Conservation (phyloP, 2,113 vertebrate species). For the Grallaria varia region DNA sequence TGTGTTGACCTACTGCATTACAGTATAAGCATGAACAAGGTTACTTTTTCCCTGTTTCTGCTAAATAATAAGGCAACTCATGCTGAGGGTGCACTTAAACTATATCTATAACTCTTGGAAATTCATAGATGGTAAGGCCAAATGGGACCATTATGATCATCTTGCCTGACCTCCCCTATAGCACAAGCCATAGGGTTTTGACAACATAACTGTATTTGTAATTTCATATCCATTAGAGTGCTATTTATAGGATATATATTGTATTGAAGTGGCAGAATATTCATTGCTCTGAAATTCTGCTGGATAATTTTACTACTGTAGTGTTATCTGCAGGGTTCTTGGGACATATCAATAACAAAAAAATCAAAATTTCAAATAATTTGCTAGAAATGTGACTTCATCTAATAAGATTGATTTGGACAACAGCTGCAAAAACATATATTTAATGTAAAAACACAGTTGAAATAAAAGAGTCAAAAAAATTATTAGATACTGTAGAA, state of each 20-base stretch:
- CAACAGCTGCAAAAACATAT: neutral
- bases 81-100: slow-evolving; percentile 56
- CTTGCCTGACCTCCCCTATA: slow-evolving; percentile 51
- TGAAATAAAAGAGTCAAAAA: neutral
- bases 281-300: slow-evolving; percentile 15
- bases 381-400: neutral
- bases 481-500: neutral
- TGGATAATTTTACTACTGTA: neutral
- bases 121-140: slow-evolving; percentile 59
- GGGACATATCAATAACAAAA: neutral
- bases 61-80: slow-evolving; percentile 61
- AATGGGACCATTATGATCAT: slow-evolving; percentile 56
- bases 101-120: slow-evolving; percentile 53
- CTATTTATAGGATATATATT: slow-evolving; percentile 43
- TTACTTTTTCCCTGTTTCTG: slow-evolving; percentile 25
- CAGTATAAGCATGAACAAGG: neutral
- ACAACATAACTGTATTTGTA: slow-evolving; percentile 50
- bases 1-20: neutral
- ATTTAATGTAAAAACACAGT: neutral
- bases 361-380: neutral
- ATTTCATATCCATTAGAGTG: slow-evolving; percentile 43
- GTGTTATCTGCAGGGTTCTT: neutral
- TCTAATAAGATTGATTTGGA: neutral
- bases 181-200: slow-evolving; percentile 51
- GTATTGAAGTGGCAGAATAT: slow-evolving; percentile 42